Base-by-base conservation (phyloP, 2,797 vertebrate species). In the Cynopterus sphinx region DNA sequence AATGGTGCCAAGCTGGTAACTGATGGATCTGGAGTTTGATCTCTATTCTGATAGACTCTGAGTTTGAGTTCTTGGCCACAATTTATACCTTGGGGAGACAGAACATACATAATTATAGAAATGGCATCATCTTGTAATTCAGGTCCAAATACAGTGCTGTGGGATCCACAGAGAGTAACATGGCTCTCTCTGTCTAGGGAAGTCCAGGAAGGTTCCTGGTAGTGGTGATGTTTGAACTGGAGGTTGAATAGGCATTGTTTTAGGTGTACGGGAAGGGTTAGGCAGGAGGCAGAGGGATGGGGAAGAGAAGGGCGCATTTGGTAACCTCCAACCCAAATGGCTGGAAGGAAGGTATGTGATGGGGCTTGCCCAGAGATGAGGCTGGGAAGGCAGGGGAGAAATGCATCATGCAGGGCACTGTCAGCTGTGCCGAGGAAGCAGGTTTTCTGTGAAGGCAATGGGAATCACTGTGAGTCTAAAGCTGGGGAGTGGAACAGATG, bases 11-110 rank as follows among this genome's bases (percentile, higher is more conserved):
- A 13, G 61, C 33, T 57, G 57, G 55, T 49, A 63, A 88, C 31
- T n/a, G 83, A 70, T 68, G 51, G 41, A 81, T 26, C 78, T 95
- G n/a, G 46, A 95, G 87, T 87, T 92, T 96, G 85, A 95, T 85
- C 43, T 68, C 68, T 67, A 49, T 43, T 84, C 43, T 96, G 49
- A 49, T 61, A 39, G 68, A 91, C 63, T 81, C 24, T 21, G 78
- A 83, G 65, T 95, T 78, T 73, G 70, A 91, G 19, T 19, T 92
- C 63, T 92, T 67, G 77, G 57, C 59, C 71, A 90, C 41, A 24
- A 6, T 36, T 78, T 46, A 21, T 77, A 31, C 70, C 78, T 86
- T 75, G 17, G 61, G 68, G 59, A 94, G 82, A 95, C 9, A 71
- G 89, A 86, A 77, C 53, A 51, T n/a, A 51, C 3, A 16, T 26